phyloP scores from a whole-genome alignment of 2,888 invertebrate genomes.

The Nineta flava region DNA sequence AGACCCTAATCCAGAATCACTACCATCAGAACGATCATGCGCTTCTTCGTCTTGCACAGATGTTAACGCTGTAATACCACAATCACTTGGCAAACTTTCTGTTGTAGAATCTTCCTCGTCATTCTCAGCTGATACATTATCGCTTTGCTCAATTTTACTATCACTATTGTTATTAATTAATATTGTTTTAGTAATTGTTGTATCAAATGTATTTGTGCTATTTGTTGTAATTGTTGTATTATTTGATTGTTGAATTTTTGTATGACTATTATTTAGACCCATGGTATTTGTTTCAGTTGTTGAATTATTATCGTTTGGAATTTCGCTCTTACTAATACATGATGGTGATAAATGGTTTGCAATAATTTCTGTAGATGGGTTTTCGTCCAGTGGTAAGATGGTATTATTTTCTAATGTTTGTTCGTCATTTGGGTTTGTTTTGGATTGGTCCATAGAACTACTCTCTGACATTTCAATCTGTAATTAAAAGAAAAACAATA shows the following conservation, averaged over 20 bases:
- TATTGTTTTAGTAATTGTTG: not conserved
- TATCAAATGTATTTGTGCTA: not conserved
- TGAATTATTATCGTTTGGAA: too few species aligned
- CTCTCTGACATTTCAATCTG: conserved; percentile 17
- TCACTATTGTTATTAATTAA: not conserved
- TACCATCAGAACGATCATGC: conserved; percentile 61
- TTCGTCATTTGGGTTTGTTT: not conserved
- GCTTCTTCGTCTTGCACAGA: conserved; percentile 40
- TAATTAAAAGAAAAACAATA: conserved; percentile 11
- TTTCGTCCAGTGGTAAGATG: too few species aligned
- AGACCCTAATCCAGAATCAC: conserved; percentile 69
- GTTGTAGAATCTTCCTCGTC: conserved; percentile 47
- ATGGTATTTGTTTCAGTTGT: too few species aligned
- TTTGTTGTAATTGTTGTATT: not conserved
- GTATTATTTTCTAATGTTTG: too few species aligned
- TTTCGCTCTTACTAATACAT: too few species aligned
- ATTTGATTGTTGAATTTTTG: not conserved
- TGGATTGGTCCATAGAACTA: conserved; percentile 4
- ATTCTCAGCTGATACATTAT: conserved; percentile 19
- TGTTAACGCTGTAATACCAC: conserved; percentile 15
- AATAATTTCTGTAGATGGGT: too few species aligned
- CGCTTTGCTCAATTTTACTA: not conserved
- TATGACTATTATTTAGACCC: not conserved
- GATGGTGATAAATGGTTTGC: too few species aligned
- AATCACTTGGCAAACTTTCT: conserved; percentile 38